Base-by-base conservation (phyloP, 2,797 vertebrate species). In the Tiaroga cobitis region DNA sequence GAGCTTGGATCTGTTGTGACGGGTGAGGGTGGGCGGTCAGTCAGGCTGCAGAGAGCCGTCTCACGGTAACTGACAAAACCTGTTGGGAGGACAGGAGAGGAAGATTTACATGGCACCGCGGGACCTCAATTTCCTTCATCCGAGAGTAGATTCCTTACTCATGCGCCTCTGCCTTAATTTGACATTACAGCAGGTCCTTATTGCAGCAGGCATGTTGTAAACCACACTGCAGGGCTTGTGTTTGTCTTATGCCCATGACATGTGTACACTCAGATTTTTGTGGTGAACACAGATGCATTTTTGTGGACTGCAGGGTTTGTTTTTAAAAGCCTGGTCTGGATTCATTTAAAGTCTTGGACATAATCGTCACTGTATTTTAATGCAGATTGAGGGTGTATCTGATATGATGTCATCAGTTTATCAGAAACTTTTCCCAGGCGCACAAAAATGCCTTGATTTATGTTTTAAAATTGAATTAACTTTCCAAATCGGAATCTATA, bases 211-310 rank as follows among this genome's bases (percentile, higher is more conserved):
- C 18, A 77, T 29, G 82, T 75, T 63, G 76, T 41, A 41, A 65
- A 65, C 26, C 63, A 41, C 29, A 29, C 18, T 67, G n/a, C 18
- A 32, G 78, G 37, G 41, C 46, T 34, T 43, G 73, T 68, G 73
- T 77, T 83, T 77, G 32, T 54, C 46, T 81, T 69, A 51, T 32
- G 49, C 34, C 63, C 56, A 24, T 77, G 80, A 76, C 65, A 77
- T 68, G 29, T 82, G 85, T 82, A 88, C 87, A 86, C 86, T 26
- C 49, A 78, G 69, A 88, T 88, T 86, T 86, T 67, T 88, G n/a
- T 79, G 72, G 78, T 59, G 81, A 90, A 91, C 88, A 80, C n/a
- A 81, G 86, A 67, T 87, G 78, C 87, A 87, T 91, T 90, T 83
- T 88, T 90, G 86, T 85, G 87, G 86, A 67, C 59, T 65, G 54